Evolutionary conservation across 2,113 vertebrate species (phyloP).

Genomic region (Chroicocephalus ridibundus): DNA sequence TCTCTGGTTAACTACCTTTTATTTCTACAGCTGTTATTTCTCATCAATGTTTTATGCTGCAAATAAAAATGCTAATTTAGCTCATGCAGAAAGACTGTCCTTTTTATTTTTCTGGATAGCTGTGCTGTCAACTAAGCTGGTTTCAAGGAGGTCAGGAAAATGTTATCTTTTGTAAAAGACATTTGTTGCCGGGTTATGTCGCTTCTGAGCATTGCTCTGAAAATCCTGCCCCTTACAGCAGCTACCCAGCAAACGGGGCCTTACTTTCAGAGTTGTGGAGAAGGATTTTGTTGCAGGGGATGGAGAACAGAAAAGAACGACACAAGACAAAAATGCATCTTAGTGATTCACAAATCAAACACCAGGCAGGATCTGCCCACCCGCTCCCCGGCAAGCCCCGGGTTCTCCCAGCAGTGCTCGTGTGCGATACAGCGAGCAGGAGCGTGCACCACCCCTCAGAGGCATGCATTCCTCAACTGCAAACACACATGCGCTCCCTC

Average conservation of each 20-base stretch:
- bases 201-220: neutral
- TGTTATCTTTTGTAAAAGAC: neutral
- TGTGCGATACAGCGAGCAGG: rapidly evolving
- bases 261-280: neutral
- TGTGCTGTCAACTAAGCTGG: neutral
- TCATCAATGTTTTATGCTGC: neutral
- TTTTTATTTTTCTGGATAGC: neutral
- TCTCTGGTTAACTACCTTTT: neutral
- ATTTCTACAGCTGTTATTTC: conserved; percentile 20
- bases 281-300: neutral
- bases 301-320: neutral
- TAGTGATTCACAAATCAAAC: neutral
- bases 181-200: neutral
- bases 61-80: neutral
- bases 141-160: neutral
- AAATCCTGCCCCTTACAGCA: neutral
- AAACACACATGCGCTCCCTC: neutral
- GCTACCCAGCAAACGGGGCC: neutral
- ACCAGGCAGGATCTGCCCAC: neutral
- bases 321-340: neutral
- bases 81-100: neutral
- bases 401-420: neutral
- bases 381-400: rapidly evolving
- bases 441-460: neutral
- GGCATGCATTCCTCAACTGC: neutral